These are phyloP conservation scores for Emydocephalus ijimae DNA, from an alignment of 2,113 vertebrate genomes.

Conservation along the genomic window DNA sequence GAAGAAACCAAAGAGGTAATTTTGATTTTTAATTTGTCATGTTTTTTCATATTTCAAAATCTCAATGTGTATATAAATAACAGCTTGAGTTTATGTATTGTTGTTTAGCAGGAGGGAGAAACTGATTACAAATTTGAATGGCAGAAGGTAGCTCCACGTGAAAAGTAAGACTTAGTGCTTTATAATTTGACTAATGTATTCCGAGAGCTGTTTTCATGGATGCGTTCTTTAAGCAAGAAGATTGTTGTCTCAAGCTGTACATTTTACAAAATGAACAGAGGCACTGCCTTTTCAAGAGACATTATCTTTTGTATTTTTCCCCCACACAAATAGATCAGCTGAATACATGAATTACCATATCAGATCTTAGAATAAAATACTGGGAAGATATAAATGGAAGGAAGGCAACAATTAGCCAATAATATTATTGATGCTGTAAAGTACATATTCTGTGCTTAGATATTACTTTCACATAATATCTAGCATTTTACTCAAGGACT, in stretches of 20 bases:
- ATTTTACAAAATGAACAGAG: background rate
- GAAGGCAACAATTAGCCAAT: background rate
- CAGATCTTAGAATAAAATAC: background rate
- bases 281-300: background rate
- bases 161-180: conserved; percentile 80
- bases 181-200: background rate
- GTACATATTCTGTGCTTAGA: background rate
- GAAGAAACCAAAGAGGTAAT: conserved; percentile 95
- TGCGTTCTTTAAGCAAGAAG: background rate
- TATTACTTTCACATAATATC: background rate
- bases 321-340: background rate
- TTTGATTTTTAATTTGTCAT: conserved; percentile 22
- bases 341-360: background rate
- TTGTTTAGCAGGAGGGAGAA: conserved; percentile 83
- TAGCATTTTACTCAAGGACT: background rate
- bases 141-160: conserved; percentile 95
- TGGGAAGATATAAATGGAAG: background rate
- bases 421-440: background rate
- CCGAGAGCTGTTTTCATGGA: background rate
- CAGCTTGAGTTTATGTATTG: conserved; percentile 29
- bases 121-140: conserved; percentile 98
- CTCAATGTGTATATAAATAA: background rate
- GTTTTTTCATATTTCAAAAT: conserved; percentile 45
- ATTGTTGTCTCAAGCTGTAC: background rate
- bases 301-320: background rate